Evolutionary conservation across 2,797 vertebrate species (phyloP).

Genomic region (Halcyon leucocephala): DNA sequence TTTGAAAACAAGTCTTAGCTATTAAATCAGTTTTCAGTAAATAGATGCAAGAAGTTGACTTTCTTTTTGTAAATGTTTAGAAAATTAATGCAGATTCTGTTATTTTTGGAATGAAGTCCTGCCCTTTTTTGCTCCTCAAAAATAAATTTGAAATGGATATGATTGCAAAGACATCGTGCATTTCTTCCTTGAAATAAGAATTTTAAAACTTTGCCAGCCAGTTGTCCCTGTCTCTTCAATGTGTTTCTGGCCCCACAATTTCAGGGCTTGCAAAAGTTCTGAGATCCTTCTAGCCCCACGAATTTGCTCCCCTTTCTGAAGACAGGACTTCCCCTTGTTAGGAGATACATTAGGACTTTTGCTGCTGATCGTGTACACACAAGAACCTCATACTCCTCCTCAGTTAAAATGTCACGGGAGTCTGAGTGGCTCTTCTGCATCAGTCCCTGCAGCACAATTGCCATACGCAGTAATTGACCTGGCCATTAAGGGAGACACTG

Average conservation of each 20-base stretch:
- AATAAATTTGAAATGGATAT: slow-evolving; percentile 10
- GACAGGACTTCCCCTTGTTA: background rate
- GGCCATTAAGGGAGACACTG: background rate
- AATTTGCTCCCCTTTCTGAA: background rate
- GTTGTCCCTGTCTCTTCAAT: background rate
- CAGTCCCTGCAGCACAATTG: background rate
- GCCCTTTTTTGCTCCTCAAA: background rate
- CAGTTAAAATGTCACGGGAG: background rate
- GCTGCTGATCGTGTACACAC: background rate
- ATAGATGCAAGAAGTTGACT: slow-evolving; percentile 38
- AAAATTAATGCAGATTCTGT: slow-evolving; percentile 37
- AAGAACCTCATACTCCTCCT: background rate
- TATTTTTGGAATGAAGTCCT: background rate
- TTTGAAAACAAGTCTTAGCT: slow-evolving; percentile 63
- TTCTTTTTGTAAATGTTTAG: slow-evolving; percentile 27
- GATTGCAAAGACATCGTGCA: slow-evolving; percentile 25
- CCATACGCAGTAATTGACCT: background rate
- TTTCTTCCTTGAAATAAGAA: background rate
- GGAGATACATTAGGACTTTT: background rate
- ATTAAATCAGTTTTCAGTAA: slow-evolving; percentile 59
- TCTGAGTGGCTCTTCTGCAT: background rate
- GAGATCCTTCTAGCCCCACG: background rate
- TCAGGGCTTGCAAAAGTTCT: background rate
- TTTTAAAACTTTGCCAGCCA: background rate
- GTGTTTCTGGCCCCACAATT: background rate